Evolutionary conservation across 1,140 invertebrate species (phyloP).

Genomic region (Piezodorus guildinii): DNA sequence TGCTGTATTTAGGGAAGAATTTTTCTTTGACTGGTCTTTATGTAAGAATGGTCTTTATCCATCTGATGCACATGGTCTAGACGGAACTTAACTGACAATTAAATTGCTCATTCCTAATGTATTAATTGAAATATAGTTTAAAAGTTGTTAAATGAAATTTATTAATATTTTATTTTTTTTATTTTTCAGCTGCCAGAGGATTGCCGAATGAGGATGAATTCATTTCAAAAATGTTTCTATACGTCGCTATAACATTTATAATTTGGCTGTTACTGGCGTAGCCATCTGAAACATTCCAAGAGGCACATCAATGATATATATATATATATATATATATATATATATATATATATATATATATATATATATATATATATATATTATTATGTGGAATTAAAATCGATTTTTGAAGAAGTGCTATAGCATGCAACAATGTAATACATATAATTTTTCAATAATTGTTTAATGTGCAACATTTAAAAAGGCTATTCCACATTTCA

Average conservation of each 20-base stretch:
- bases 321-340: too few relatives aligned
- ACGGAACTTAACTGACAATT: too few relatives aligned
- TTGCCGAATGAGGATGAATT: slow-evolving; percentile 86
- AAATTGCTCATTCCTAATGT: too few relatives aligned
- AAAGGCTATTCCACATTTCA: background rate
- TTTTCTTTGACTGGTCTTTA: too few relatives aligned
- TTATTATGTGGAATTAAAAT: background rate
- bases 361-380: too few relatives aligned
- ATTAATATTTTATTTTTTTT: too few relatives aligned
- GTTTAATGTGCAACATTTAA: background rate
- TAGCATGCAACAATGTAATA: background rate
- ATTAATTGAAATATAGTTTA: too few relatives aligned
- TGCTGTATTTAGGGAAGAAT: too few relatives aligned
- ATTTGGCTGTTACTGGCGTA: slow-evolving; percentile 86
- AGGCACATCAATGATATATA: slow-evolving; percentile 19
- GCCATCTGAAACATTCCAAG: background rate
- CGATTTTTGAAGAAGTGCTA: background rate
- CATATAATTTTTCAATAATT: background rate
- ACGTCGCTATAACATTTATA: slow-evolving; percentile 82
- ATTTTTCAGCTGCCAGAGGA: slow-evolving; percentile 57
- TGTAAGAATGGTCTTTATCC: too few relatives aligned
- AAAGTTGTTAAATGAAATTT: background rate
- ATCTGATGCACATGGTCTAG: too few relatives aligned
- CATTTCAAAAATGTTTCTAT: slow-evolving; percentile 85
- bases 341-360: too few relatives aligned